Evolutionary conservation across 2,888 invertebrate genomes (phyloP).

Genomic region (Ecdyonurus torrentis): DNA sequence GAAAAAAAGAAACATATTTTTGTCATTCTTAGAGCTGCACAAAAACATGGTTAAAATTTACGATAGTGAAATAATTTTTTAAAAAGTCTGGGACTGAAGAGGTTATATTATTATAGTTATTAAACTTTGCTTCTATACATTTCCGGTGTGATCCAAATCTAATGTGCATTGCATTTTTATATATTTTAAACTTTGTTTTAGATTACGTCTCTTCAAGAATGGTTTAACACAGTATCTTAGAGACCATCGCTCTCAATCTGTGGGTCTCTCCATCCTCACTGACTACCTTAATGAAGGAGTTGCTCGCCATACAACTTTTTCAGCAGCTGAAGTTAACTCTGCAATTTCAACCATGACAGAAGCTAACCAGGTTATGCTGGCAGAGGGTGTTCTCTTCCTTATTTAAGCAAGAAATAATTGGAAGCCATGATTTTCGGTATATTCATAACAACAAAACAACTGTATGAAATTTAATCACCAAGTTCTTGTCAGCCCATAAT

Average conservation of each 20-base stretch:
- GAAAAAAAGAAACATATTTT: no score
- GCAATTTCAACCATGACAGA: conserved; percentile 72
- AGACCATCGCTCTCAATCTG: conserved; percentile 55
- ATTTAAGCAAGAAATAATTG: no score
- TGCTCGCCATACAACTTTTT: conserved; percentile 36
- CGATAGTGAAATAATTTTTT: no score
- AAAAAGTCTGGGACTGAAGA: no score
- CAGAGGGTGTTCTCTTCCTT: conserved; percentile 66
- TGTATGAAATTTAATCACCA: no score
- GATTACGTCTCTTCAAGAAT: conserved; percentile 51
- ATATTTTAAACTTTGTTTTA: no score
- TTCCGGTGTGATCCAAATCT: background rate
- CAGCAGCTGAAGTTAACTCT: conserved; percentile 50
- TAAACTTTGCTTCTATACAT: background rate
- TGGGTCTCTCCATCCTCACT: conserved; percentile 46
- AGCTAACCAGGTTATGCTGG: conserved; percentile 83
- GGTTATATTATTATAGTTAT: background rate
- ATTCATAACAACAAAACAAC: no score
- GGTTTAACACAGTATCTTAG: conserved; percentile 60
- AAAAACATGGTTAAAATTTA: no score
- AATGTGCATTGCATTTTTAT: no score
- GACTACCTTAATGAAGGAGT: conserved; percentile 46
- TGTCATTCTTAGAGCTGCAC: no score
- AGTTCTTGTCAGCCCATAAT: no score
- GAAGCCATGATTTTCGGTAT: no score